Conservation (phyloP, 2,888 invertebrate genomes). For the Cinara cedri region DNA sequence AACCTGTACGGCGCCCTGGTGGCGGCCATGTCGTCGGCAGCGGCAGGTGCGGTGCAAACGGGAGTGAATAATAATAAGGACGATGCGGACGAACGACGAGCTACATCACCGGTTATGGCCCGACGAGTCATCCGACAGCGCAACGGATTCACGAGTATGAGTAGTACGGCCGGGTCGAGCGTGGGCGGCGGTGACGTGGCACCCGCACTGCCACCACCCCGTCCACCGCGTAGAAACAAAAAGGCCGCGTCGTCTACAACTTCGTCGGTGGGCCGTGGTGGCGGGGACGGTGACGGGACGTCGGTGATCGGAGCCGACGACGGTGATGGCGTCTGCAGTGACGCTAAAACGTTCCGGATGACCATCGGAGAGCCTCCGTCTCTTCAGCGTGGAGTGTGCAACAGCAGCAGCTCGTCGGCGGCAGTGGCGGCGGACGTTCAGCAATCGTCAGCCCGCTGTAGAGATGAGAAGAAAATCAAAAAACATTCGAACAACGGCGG, state of each 20-base stretch:
- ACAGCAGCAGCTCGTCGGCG: not conserved
- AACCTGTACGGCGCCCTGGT: conserved; percentile 87
- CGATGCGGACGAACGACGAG: not conserved
- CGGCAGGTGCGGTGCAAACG: not conserved
- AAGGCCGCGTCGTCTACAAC: conserved; percentile 59
- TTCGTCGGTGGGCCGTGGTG: conserved; percentile 71
- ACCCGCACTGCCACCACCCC: conserved; percentile 66
- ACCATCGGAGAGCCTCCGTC: conserved; percentile 64
- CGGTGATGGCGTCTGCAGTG: conserved; percentile 65
- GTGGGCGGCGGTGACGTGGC: conserved; percentile 47
- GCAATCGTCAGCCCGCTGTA: not conserved
- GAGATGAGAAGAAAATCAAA: not conserved
- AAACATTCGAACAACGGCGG: conserved; percentile 59
- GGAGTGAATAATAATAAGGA: not conserved
- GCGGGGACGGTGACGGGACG: conserved; percentile 65
- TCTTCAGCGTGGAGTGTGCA: conserved; percentile 61
- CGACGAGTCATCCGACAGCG: conserved; percentile 34
- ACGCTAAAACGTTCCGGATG: conserved; percentile 79
- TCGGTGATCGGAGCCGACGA: not conserved
- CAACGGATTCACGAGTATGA: conserved; percentile 55
- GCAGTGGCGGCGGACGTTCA: not conserved
- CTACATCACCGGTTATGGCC: not conserved
- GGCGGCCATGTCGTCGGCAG: conserved; percentile 63
- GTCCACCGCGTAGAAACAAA: conserved; percentile 79
- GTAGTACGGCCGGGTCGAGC: conserved; percentile 47